phyloP scores from a whole-genome alignment of 2,113 vertebrate genomes.

The Camelus dromedarius region DNA sequence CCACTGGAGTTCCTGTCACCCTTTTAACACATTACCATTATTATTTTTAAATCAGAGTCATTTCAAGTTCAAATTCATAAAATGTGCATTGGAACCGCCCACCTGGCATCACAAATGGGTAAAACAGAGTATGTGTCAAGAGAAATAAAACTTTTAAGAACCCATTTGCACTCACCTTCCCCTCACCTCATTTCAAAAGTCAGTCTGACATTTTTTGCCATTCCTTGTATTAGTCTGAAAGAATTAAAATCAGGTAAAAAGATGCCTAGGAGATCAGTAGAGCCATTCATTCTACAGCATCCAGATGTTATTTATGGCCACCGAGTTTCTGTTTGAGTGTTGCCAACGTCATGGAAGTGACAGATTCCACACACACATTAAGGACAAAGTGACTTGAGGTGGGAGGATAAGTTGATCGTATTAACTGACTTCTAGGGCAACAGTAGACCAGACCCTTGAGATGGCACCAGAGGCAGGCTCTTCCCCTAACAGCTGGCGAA shows the following conservation, averaged over 20 bases:
- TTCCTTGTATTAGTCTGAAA: conserved; percentile 65
- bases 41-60: conserved; percentile 83
- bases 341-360: background rate
- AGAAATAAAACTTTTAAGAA: conserved; percentile 80
- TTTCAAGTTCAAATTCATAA: conserved; percentile 83
- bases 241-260: conserved; percentile 49
- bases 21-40: conserved; percentile 80
- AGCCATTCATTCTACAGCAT: background rate
- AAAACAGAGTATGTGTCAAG: conserved; percentile 79
- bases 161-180: conserved; percentile 77
- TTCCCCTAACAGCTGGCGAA: background rate
- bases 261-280: conserved; percentile 30
- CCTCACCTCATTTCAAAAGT: conserved; percentile 77
- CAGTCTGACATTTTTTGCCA: conserved; percentile 73
- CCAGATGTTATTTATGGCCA: background rate
- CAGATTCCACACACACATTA: background rate
- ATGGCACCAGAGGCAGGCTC: background rate
- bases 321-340: background rate
- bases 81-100: conserved; percentile 72
- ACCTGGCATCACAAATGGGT: conserved; percentile 72
- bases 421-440: background rate
- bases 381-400: background rate
- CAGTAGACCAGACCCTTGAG: background rate
- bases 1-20: conserved; percentile 73
- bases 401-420: background rate